Evolutionary conservation across 2,113 vertebrate genomes (phyloP), one percentile per base, ranked within the genome.

Genomic region (Lichenostomus cassidix): DNA sequence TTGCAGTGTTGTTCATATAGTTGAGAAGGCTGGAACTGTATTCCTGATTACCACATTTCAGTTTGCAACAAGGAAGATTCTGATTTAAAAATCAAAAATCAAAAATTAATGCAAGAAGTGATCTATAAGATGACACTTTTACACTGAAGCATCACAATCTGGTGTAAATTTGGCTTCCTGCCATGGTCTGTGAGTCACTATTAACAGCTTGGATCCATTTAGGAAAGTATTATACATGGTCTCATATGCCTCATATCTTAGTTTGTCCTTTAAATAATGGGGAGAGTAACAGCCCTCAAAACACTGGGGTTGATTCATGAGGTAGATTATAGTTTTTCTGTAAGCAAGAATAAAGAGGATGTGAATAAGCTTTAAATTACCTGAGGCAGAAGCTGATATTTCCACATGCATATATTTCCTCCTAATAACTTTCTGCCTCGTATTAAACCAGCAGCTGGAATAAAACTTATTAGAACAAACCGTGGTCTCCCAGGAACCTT

Each of bases 391-490:
- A 89, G 8, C 6, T 8, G 46, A 5, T 90, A 78, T 95, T 96
- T 94, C 68, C 60, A 68, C 49, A 53, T 41, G 56, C 56, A 62
- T 77, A 52, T 63, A 68, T 89, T 77, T 44, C 35, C 20, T 84
- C 22, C 44, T 64, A 84, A 87, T 53, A 91, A 50, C 56, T 91
- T 86, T 41, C 69, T 74, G 29, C 24, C 88, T 92, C 0, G 0
- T 75, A 63, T 37, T 84, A 95, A 79, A 49, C 19, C 35, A 64
- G 52, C 39, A 91, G 56, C 56, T 79, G 49, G 44, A 87, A 79
- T 94, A 81, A 90, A 95, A 92, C 69, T 84, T 89, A 56, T 13
- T 82, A 81, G 56, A 92, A 78, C 27, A 71, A 94, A 78, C 53
- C 37, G 24, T n/a, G 22, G 41, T 89, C 91, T 92, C 77, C 44